Conservation (phyloP, 2,888 invertebrate species). For the Scaptomyza parva region DNA sequence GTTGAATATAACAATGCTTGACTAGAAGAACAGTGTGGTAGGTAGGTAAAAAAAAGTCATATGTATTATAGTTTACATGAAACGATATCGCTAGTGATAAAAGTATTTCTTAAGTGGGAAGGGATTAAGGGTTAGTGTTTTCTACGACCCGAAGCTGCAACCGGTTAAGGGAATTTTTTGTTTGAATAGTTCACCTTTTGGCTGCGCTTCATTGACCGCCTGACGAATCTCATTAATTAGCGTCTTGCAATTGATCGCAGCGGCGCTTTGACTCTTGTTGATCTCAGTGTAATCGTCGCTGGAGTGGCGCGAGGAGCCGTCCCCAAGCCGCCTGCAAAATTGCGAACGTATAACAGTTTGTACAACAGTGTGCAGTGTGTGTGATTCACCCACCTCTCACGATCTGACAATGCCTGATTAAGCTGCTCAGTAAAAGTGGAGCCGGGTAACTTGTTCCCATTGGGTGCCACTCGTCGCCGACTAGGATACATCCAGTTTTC, state of each 20-base stretch:
- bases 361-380: slow-evolving; percentile 22
- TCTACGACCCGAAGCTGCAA: slow-evolving; percentile 16
- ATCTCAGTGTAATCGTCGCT: slow-evolving; percentile 88
- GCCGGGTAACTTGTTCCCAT: slow-evolving; percentile 86
- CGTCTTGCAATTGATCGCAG: slow-evolving; percentile 91
- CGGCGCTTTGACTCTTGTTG: slow-evolving; percentile 87
- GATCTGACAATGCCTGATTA: slow-evolving; percentile 93
- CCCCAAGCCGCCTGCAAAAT: slow-evolving; percentile 83
- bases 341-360: slow-evolving; percentile 53
- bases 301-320: slow-evolving; percentile 87
- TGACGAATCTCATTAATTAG: slow-evolving; percentile 94
- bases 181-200: slow-evolving; percentile 88
- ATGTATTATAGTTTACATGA: slow-evolving; percentile 40
- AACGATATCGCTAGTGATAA: slow-evolving; percentile 23
- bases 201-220: slow-evolving; percentile 95
- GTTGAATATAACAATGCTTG: slow-evolving; percentile 31
- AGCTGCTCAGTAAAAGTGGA: slow-evolving; percentile 93
- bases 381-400: slow-evolving; percentile 88
- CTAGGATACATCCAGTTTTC: slow-evolving; percentile 85
- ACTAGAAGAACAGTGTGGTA: slow-evolving; percentile 32
- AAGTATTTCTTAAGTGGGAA: slow-evolving; percentile 14
- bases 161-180: slow-evolving; percentile 18
- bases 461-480: slow-evolving; percentile 84
- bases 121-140: slow-evolving; percentile 41
- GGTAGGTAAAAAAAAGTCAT: slow-evolving; percentile 18